A percentile compares a stretch with the other conserved stretches of the same genome.
These are phyloP conservation scores for Zaprionus bogoriensis DNA, from an alignment of 2,888 invertebrate genomes.

Conservation along the genomic window DNA sequence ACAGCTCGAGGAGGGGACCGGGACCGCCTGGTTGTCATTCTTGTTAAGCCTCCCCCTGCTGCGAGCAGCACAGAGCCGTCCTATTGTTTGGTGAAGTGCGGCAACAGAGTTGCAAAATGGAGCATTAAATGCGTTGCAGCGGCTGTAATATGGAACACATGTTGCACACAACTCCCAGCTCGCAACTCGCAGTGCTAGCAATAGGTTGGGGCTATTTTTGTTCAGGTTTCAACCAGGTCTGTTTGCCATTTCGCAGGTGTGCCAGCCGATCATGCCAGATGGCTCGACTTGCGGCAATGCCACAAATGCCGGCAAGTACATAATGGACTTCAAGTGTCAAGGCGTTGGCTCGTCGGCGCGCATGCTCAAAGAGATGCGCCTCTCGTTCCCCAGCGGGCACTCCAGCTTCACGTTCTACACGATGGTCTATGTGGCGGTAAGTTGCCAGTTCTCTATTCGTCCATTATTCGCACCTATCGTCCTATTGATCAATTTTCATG, in stretches of 20 bases:
- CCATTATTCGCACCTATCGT: background rate
- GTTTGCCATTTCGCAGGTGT: slow-evolving; percentile 45
- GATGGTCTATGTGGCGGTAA: slow-evolving; percentile 93
- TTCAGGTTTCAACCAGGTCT: background rate
- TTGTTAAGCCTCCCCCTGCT: slow-evolving; percentile 11
- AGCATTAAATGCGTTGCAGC: slow-evolving; percentile 43
- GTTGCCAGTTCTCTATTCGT: slow-evolving; percentile 78
- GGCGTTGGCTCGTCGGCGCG: slow-evolving; percentile 83
- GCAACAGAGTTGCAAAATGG: slow-evolving; percentile 51
- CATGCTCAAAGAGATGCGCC: slow-evolving; percentile 89
- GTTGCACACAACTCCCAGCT: slow-evolving; percentile 24
- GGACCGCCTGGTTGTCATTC: slow-evolving; percentile 6
- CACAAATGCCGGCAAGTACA: slow-evolving; percentile 86
- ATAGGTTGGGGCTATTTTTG: background rate
- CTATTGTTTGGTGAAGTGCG: slow-evolving; percentile 66
- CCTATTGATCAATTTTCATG: slow-evolving; percentile 1
- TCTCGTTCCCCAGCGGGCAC: slow-evolving; percentile 96
- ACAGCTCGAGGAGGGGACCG: slow-evolving; percentile 5
- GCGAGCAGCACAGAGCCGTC: slow-evolving; percentile 52
- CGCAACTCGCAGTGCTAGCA: background rate
- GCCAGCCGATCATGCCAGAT: slow-evolving; percentile 57
- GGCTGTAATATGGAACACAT: slow-evolving; percentile 55
- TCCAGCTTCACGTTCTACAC: slow-evolving; percentile 94
- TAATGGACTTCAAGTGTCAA: slow-evolving; percentile 88
- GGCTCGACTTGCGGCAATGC: slow-evolving; percentile 82